These are phyloP conservation scores for Catharus fuscescens DNA, from an alignment of 2,113 vertebrate species.

Conservation along the genomic window DNA sequence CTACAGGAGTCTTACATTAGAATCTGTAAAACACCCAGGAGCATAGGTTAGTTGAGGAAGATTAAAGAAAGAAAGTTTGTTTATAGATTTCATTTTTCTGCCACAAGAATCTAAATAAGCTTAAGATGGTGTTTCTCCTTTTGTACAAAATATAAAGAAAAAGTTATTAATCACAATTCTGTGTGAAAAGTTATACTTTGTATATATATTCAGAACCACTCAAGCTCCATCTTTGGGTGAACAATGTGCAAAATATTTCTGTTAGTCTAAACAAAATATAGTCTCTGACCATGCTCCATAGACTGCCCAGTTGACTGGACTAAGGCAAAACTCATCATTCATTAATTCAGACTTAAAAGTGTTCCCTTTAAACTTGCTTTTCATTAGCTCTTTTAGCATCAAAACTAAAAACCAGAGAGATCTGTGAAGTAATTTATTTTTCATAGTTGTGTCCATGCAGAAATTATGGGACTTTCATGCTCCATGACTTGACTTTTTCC, in stretches of 20 bases:
- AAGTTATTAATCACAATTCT: slow-evolving; percentile 3
- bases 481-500: slow-evolving; percentile 3
- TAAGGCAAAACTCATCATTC: slow-evolving; percentile 50
- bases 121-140: neutral
- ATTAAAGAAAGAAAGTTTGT: slow-evolving; percentile 67
- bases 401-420: slow-evolving; percentile 41
- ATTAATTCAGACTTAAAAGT: slow-evolving; percentile 50
- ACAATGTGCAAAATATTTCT: slow-evolving; percentile 33
- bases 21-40: slow-evolving; percentile 61
- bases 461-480: slow-evolving; percentile 23
- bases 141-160: neutral
- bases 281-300: neutral
- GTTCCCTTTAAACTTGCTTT: slow-evolving; percentile 33
- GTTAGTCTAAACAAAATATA: slow-evolving; percentile 29
- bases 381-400: slow-evolving; percentile 47
- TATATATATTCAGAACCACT: slow-evolving; percentile 20
- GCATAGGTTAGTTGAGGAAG: slow-evolving; percentile 23
- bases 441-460: neutral
- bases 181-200: neutral
- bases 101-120: slow-evolving; percentile 63
- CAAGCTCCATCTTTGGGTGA: slow-evolving; percentile 60
- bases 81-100: slow-evolving; percentile 72
- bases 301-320: slow-evolving; percentile 45
- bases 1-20: slow-evolving; percentile 40
- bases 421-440: slow-evolving; percentile 51